Percentiles rank a stretch among this genome's conserved stretches.
These are phyloP conservation scores for Heliconius congener DNA, from an alignment of 1,140 invertebrate genomes.

Conservation along the genomic window DNA sequence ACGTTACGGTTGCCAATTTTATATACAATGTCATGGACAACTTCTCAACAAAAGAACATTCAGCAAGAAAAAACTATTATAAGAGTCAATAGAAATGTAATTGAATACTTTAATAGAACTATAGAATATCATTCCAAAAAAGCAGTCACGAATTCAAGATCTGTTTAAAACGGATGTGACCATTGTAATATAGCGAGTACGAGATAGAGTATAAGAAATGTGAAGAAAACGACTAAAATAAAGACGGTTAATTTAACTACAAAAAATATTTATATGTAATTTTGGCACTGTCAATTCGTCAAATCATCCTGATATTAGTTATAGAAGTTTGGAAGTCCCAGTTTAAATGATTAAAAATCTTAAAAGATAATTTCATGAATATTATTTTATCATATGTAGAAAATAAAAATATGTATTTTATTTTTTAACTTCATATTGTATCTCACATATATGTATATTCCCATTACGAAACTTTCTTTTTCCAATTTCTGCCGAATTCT, in stretches of 20 bases:
- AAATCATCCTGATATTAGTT: too few species aligned
- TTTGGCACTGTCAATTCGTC: too few species aligned
- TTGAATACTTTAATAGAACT: not conserved
- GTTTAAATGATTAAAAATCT: too few species aligned
- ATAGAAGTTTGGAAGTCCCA: too few species aligned
- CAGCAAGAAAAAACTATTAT: not conserved
- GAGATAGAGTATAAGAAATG: not conserved
- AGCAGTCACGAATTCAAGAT: not conserved
- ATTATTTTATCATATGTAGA: too few species aligned
- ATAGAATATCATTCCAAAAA: not conserved
- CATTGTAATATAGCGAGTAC: not conserved
- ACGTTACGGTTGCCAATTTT: not conserved
- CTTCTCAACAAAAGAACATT: not conserved
- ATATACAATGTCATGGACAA: not conserved
- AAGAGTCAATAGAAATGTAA: not conserved
- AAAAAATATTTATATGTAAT: too few species aligned
- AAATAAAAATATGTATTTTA: too few species aligned
- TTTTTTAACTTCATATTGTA: too few species aligned
- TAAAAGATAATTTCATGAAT: too few species aligned
- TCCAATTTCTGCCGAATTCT: too few species aligned
- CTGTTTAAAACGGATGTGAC: constrained; percentile 6
- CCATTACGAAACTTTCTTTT: too few species aligned
- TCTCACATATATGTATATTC: too few species aligned
- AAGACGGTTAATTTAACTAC: not conserved
- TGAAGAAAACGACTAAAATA: not conserved